phyloP scores from a whole-genome alignment of 2,888 invertebrate species.

The Sceliomorpha sp. region DNA sequence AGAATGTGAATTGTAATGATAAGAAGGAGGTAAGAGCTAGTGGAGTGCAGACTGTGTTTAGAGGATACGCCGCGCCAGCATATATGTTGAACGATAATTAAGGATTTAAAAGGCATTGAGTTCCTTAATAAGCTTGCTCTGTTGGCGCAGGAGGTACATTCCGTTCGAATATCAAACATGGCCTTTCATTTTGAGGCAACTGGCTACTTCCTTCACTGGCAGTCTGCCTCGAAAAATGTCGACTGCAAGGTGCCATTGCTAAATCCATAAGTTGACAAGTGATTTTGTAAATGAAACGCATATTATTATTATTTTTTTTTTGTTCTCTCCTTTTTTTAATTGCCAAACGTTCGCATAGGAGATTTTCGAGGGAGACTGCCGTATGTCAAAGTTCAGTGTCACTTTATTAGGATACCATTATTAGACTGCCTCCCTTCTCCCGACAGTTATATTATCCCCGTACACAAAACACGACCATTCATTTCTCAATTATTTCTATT shows the following conservation, averaged over 20 bases:
- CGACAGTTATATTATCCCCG: no score
- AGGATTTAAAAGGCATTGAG: slow-evolving; percentile 64
- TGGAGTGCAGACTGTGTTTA: slow-evolving; percentile 81
- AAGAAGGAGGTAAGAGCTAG: slow-evolving; percentile 79
- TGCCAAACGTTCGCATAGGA: no score
- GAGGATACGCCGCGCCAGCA: slow-evolving; percentile 80
- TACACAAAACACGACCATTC: not conserved
- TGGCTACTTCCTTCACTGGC: slow-evolving; percentile 38
- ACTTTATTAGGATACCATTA: no score
- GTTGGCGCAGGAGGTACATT: slow-evolving; percentile 71
- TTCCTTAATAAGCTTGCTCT: slow-evolving; percentile 76
- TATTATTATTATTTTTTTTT: no score
- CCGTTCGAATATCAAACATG: slow-evolving; percentile 64
- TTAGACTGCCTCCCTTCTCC: no score
- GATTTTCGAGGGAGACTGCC: no score
- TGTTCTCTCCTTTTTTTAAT: no score
- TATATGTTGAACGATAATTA: slow-evolving; percentile 55
- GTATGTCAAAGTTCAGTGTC: no score
- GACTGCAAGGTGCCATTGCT: no score
- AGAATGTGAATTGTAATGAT: slow-evolving; percentile 69
- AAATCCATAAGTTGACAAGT: no score
- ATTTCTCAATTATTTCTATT: slow-evolving; percentile 1
- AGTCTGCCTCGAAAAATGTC: slow-evolving; percentile 26
- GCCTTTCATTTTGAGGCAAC: slow-evolving; percentile 41
- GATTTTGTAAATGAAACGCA: no score